Base-by-base conservation (phyloP, 2,888 invertebrate genomes). In the Acleris sparsana region DNA sequence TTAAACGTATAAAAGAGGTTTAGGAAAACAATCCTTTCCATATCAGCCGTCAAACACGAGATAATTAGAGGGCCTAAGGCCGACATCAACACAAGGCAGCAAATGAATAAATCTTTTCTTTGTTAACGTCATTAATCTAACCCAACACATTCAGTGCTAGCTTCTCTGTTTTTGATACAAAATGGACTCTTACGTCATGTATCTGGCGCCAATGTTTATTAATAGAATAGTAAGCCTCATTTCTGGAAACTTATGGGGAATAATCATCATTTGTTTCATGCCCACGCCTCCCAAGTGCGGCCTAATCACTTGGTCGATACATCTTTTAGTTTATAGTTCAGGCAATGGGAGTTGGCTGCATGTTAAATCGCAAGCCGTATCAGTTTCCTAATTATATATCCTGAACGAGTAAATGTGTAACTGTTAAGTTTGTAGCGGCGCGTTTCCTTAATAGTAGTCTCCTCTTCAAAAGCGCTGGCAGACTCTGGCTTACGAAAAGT, bases 21-120 rank as follows among this genome's bases (percentile, higher is more conserved):
- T n/a, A 46, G 5, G 5, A 39, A 17, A 53, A 53, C 25, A 29
- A 7, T 33, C 17, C 25, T 64, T 53, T 48, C 33, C 43, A 53
- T 52, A 48, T 48, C 39, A 48, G 17, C 39, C 49, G 25, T 51
- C 17, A 39, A 58, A 48, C 53, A 59, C 22, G 44, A 51, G 39
- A 48, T 17, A 53, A 22, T 43, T 53, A n/a, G 48, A 33, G 33
- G 22, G 20, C 53, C 49, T 46, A 5, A 20, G 25, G 18, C 46
- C n/a, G 22, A 17, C 33, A 17, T 43, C 22, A 55, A 18, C 44
- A 46, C 5, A 17, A 16, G 46, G n/a, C 46, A 7, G 46, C 5
- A 59, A 25, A 18, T 55, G 11, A 11, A 22, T 48, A 29, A 57
- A 17, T 7, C 48, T 64, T 53, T 51, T 18, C 49, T 55, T 16